Base-by-base conservation (phyloP, 2,888 invertebrate genomes). In the Pardosa pseudoannulata region DNA sequence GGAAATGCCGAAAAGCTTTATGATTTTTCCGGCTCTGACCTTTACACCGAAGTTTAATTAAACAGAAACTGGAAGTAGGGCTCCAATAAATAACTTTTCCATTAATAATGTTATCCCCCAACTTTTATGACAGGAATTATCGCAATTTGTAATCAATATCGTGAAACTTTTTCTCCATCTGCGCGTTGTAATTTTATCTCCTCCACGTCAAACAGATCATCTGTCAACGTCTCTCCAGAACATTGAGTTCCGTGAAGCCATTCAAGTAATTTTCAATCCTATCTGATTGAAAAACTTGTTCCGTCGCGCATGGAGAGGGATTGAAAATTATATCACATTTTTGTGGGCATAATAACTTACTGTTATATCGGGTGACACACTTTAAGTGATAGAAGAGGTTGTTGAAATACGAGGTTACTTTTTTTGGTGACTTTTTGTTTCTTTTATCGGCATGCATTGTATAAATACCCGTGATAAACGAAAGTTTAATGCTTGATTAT, bases 321-420 rank as follows among this genome's bases (percentile, higher is more conserved):
- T 56, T 56, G 56, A 56, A 56, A 19, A 23, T 56, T 56, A 56
- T 56, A 56, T 56, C 56, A 56, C 46, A 46, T 46, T 46, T 46
- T 16, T 16, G n/a, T n/a, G n/a, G 46, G 13, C 13, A 9, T 46
- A 46, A 46, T 46, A 46, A 46, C 16, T 16, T 46, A 46, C n/a
- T 46, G n/a, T 46, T 16, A 46, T n/a, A 46, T 13, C 13, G 46
- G 7, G 7, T 46, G n/a, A 46, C 16, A 16, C n/a, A 46, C 11
- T 46, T 46, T 6, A 6, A 2, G 46, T n/a, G 46, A 16, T 46
- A 46, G 16, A 46, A 46, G 16, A 7, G 16, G n/a, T 46, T 46
- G 16, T 46, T 16, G 46, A 2, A 46, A 13, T 46, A 13, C 16
- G 16, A 9, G 16, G 2, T 9, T 6, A 2, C 6, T 36, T 36